A percentile compares a stretch with the other conserved stretches of the same genome.
Evolutionary conservation across 2,797 vertebrate genomes (phyloP).

Genomic region (Lacerta agilis): DNA sequence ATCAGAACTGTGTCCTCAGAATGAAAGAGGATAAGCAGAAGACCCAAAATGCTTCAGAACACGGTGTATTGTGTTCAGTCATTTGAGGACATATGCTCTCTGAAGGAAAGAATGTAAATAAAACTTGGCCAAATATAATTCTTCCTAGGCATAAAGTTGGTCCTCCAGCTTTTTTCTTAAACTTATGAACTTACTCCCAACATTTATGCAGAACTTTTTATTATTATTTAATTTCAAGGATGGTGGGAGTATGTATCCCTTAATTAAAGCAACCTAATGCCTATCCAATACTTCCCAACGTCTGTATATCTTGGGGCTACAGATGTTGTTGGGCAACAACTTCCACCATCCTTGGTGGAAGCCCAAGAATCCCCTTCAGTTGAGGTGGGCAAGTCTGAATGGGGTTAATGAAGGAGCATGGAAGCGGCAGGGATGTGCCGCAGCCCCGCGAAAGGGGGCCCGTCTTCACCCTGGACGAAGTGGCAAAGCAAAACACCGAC

Average conservation of each 20-base stretch:
- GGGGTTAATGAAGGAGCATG: slow-evolving; percentile 45
- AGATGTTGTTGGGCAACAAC: no score
- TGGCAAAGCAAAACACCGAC: slow-evolving; percentile 80
- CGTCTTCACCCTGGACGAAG: slow-evolving; percentile 81
- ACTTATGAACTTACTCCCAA: not conserved
- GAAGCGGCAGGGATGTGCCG: not conserved
- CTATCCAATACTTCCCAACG: no score
- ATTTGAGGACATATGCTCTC: not conserved
- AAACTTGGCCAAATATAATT: not conserved
- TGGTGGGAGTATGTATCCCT: no score
- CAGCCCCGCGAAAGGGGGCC: slow-evolving; percentile 4
- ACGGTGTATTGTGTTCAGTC: not conserved
- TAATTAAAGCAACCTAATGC: no score
- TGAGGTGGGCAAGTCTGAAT: slow-evolving; percentile 32
- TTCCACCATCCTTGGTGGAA: not conserved
- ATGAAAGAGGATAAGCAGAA: slow-evolving; percentile 16
- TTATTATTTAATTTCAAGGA: not conserved
- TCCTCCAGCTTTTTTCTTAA: slow-evolving; percentile 10
- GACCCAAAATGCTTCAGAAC: slow-evolving; percentile 1
- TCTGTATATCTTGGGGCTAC: no score
- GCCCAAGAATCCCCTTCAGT: not conserved
- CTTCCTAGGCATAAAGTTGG: not conserved
- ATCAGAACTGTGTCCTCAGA: slow-evolving; percentile 4
- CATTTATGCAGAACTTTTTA: not conserved
- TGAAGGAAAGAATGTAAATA: not conserved